Percentiles rank a stretch among this genome's conserved stretches.
These are phyloP conservation scores for Byasa hedistus DNA, from an alignment of 2,888 invertebrate species.

Conservation along the genomic window DNA sequence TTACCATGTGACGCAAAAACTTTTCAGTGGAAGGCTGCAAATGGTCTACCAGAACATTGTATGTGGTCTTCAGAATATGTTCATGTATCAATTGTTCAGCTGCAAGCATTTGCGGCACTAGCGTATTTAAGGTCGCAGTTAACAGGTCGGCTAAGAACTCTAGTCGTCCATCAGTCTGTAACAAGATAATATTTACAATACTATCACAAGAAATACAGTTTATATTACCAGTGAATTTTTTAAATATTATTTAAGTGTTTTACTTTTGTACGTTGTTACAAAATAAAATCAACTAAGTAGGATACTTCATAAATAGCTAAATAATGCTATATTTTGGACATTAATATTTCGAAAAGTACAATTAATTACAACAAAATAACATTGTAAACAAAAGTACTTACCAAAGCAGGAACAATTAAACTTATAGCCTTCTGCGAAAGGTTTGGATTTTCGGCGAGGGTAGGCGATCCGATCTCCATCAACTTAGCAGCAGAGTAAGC, in stretches of 20 bases:
- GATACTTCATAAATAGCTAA: too few species aligned
- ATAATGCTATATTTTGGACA: too few species aligned
- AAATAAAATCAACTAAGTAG: too few species aligned
- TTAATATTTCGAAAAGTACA: too few species aligned
- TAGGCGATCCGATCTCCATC: constrained; percentile 62
- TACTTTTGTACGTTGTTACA: too few species aligned
- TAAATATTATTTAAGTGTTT: not conserved
- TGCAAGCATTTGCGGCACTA: constrained; percentile 60
- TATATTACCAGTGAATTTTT: not conserved
- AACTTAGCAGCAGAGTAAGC: constrained; percentile 69
- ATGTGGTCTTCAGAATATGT: constrained; percentile 68
- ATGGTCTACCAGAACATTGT: constrained; percentile 66
- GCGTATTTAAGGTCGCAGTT: constrained; percentile 56
- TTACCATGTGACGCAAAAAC: constrained; percentile 66
- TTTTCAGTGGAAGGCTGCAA: constrained; percentile 71
- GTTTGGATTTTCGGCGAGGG: constrained; percentile 80
- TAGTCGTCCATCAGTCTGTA: constrained; percentile 70
- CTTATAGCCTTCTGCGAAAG: constrained; percentile 83
- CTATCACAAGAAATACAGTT: not conserved
- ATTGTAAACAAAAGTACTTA: constrained; percentile 41
- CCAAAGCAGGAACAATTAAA: constrained; percentile 86
- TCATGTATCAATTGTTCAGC: constrained; percentile 70
- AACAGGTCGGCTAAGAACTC: constrained; percentile 71
- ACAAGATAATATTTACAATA: constrained; percentile 3
- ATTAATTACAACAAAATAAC: too few species aligned